Evolutionary conservation across 2,113 vertebrate genomes (phyloP), one percentile per base, ranked within the genome.

Genomic region (Camelus bactrianus): DNA sequence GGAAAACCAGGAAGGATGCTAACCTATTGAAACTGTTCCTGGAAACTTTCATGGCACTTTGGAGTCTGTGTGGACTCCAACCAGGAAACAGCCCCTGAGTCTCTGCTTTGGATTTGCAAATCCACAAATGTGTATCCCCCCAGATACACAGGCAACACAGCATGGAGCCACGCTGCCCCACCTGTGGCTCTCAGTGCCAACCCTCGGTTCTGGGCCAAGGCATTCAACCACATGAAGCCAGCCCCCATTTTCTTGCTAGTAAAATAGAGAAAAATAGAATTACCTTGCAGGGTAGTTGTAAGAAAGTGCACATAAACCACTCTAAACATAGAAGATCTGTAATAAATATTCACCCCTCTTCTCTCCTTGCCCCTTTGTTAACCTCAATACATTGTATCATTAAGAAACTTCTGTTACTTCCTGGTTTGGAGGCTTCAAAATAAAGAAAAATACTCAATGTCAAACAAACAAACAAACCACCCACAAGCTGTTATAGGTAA

Each of bases 31-130:
- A 46, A 64, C 22, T 14, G 17, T 17, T 64, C 16, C 32, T 81
- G 56, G 76, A 56, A 42, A 60, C 12, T 60, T 19, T 84, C 28
- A 3, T 10, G 30, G 64, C 17, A 11, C 6, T 62, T 3, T 70
- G 87, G 14, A 6, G 6, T 77, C 69, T 35, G 6, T 0, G 0
- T 14, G 28, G 4, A 19, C 1, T 4, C 28, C 32, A 0, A 17
- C 26, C n/a, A 9, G 3, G 5, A 20, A 52, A 17, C 3, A 30
- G 32, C 22, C 54, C 0, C 0, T 32, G 46, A 15, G 5, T 6
- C 62, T 62, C 1, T 8, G 19, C 50, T 14, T 12, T 30, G 17
- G 30, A 2, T 58, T 22, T 42, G 20, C 19, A 42, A 12, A 35
- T 13, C 32, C 22, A 2, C 9, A 32, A 1, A 54, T 3, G 35